phyloP scores from a whole-genome alignment of 2,797 vertebrate genomes.

The Glossophaga mutica region DNA sequence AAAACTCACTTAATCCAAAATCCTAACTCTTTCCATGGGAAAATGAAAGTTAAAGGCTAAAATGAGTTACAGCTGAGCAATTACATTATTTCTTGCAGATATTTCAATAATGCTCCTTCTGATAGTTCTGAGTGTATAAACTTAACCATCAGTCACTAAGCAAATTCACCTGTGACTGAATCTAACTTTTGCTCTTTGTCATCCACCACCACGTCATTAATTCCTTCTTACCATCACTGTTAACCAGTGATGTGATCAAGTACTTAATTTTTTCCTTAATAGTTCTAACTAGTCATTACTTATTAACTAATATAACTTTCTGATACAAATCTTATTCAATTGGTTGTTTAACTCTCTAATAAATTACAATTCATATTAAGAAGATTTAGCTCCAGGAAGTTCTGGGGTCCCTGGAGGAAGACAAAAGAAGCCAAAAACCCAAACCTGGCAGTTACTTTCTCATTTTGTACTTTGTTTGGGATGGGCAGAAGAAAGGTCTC shows the following conservation, averaged over 20 bases:
- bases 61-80: conserved; percentile 14
- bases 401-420: background rate
- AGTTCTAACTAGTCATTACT: conserved; percentile 3
- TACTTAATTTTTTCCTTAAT: background rate
- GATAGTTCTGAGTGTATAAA: conserved; percentile 6
- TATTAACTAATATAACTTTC: background rate
- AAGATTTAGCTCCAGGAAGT: conserved; percentile 1
- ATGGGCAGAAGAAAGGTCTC: background rate
- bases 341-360: conserved; percentile 24
- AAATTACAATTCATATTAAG: background rate
- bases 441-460: background rate
- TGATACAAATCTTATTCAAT: background rate
- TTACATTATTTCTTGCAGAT: background rate
- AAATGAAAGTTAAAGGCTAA: conserved; percentile 14
- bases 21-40: background rate
- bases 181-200: conserved; percentile 1
- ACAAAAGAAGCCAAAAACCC: background rate
- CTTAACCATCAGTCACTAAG: background rate
- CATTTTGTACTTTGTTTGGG: background rate
- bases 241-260: background rate
- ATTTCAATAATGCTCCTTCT: background rate
- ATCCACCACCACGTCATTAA: background rate
- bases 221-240: background rate
- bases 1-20: conserved; percentile 19
- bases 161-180: background rate